Percentiles rank a stretch among this genome's conserved stretches.
Conservation (phyloP, 2,888 invertebrate species). For the Aphrophora alni region DNA sequence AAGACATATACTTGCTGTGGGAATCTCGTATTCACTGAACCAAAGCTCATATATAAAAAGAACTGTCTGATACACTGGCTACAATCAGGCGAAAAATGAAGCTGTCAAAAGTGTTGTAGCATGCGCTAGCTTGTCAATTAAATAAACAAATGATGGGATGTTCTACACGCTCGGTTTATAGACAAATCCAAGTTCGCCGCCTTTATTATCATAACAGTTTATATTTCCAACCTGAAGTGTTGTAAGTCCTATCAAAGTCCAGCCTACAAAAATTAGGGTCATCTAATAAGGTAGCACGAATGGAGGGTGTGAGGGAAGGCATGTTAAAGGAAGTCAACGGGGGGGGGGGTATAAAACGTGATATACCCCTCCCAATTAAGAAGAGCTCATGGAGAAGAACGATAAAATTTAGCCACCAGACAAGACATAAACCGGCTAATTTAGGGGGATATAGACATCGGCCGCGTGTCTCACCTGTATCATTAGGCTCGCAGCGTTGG, state of each 20-base stretch:
- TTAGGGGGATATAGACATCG: not conserved
- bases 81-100: not conserved
- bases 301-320: not conserved
- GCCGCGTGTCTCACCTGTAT: not conserved
- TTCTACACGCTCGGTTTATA: not conserved
- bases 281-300: not conserved
- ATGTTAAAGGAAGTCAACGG: too few relatives aligned
- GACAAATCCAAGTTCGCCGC: not conserved
- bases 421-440: not conserved
- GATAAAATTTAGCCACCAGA: constrained; percentile 9
- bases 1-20: too few relatives aligned
- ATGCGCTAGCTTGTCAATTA: not conserved
- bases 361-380: constrained; percentile 9
- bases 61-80: too few relatives aligned
- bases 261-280: not conserved
- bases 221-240: not conserved
- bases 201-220: not conserved
- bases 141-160: not conserved
- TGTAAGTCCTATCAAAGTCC: not conserved
- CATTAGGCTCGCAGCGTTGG: not conserved
- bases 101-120: not conserved
- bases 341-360: not conserved
- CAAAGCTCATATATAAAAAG: too few relatives aligned
- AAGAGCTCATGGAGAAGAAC: not conserved
- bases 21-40: too few relatives aligned